phyloP scores from a whole-genome alignment of 2,888 invertebrate genomes.

The Rhagophthalmus giganteus region DNA sequence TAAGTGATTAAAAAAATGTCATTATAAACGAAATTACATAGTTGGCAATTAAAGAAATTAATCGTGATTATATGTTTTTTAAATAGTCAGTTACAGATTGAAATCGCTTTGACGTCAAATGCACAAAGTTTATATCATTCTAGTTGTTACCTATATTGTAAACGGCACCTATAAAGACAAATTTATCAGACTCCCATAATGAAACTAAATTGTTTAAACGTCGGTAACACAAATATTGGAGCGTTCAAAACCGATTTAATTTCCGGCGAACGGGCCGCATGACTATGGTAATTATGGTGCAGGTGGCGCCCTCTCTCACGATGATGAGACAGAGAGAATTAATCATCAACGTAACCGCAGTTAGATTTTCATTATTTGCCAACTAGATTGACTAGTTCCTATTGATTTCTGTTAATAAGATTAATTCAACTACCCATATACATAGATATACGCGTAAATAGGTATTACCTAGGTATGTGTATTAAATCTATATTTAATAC shows the following conservation, averaged over 20 bases:
- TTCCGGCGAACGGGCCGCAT: constrained; percentile 53
- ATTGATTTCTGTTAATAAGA: constrained; percentile 17
- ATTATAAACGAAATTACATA: too few species aligned
- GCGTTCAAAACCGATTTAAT: constrained; percentile 54
- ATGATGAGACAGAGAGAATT: constrained; percentile 48
- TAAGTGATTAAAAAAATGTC: too few species aligned
- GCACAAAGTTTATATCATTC: constrained; percentile 21
- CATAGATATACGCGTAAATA: too few species aligned
- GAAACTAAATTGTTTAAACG: constrained; percentile 55
- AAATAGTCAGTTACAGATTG: constrained; percentile 10
- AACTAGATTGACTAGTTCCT: constrained; percentile 33
- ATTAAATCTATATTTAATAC: too few species aligned
- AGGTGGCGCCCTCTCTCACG: constrained; percentile 52
- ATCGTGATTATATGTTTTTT: too few species aligned
- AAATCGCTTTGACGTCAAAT: constrained; percentile 15
- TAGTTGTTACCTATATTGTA: too few species aligned
- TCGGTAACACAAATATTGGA: constrained; percentile 53
- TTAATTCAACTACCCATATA: constrained; percentile 11
- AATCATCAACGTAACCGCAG: constrained; percentile 54
- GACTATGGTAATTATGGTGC: constrained; percentile 58
- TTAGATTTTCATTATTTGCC: constrained; percentile 55
- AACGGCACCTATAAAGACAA: constrained; percentile 16
- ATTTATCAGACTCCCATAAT: constrained; percentile 40
- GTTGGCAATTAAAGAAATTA: too few species aligned
- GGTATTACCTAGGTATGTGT: too few species aligned